Conservation (phyloP, 2,888 invertebrate genomes). For the Dynastes grantii region DNA sequence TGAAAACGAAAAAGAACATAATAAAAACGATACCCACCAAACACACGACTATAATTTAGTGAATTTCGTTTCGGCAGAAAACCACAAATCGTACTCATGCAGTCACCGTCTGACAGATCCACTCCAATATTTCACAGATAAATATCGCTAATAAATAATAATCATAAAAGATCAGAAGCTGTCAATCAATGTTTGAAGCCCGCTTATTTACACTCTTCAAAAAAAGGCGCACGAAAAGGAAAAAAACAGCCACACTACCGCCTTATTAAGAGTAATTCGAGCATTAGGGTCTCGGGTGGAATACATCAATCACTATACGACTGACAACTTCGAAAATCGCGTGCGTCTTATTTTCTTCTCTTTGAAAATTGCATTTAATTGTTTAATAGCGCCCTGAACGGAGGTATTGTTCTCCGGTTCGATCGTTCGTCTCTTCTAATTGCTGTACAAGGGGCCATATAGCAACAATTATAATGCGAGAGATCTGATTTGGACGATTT, state of each 20-base stretch:
- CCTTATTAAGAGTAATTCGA: conserved; percentile 53
- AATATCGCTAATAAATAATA: conserved; percentile 64
- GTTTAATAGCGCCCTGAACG: conserved; percentile 63
- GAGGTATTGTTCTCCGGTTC: conserved; percentile 62
- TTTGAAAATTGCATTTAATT: conserved; percentile 68
- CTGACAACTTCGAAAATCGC: conserved; percentile 67
- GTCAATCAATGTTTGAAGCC: conserved; percentile 64
- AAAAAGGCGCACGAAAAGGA: neutral
- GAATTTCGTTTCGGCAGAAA: neutral
- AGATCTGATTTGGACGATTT: conserved; percentile 44
- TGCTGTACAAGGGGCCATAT: conserved; percentile 53
- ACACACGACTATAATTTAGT: too few species aligned
- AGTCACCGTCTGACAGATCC: conserved; percentile 46
- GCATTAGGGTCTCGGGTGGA: conserved; percentile 50
- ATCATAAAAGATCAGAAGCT: conserved; percentile 64
- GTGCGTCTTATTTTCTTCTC: conserved; percentile 64
- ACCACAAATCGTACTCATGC: conserved; percentile 5
- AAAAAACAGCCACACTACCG: conserved; percentile 39
- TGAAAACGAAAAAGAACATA: too few species aligned
- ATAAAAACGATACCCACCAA: too few species aligned
- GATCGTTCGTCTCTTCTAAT: conserved; percentile 60
- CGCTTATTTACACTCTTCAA: conserved; percentile 52
- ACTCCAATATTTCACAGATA: conserved; percentile 54
- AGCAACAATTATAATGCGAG: conserved; percentile 31
- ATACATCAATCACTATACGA: conserved; percentile 65